Conservation (phyloP, 2,113 vertebrate species). For the Gnathonemus longibarbis region DNA sequence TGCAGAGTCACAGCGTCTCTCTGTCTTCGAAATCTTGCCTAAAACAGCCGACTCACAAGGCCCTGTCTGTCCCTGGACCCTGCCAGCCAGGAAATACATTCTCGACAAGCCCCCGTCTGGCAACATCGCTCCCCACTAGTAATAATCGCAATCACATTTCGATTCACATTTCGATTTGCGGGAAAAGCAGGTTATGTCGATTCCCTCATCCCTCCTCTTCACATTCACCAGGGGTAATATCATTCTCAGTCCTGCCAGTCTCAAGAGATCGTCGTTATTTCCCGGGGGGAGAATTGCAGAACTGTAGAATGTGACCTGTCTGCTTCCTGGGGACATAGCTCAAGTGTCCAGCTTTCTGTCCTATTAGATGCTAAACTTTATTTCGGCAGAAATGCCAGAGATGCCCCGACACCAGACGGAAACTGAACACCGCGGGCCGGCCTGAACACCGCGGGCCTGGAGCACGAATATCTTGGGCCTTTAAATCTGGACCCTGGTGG, state of each 20-base stretch:
- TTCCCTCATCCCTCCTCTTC: neutral
- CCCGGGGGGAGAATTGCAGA: neutral
- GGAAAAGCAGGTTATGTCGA: neutral
- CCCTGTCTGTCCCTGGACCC: neutral
- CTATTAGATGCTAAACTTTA: neutral
- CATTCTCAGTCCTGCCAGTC: neutral
- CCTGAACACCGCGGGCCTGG: neutral
- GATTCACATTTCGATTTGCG: neutral
- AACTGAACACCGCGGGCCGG: neutral
- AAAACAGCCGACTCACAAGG: neutral
- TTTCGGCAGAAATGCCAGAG: neutral
- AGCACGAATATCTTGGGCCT: neutral
- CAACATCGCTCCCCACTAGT: neutral
- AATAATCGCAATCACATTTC: neutral
- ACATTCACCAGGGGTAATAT: neutral
- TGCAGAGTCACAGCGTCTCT: neutral
- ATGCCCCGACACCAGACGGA: neutral
- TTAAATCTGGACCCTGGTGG: neutral
- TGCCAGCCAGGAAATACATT: neutral
- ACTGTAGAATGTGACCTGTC: neutral
- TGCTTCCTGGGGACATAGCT: neutral
- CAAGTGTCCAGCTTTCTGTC: neutral
- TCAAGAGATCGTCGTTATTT: neutral
- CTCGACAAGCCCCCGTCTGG: neutral
- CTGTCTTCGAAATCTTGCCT: neutral